Percentiles rank a stretch among this genome's conserved stretches.
These are phyloP conservation scores for Melanostigma gelatinosum DNA, from an alignment of 2,113 vertebrate genomes.

Conservation along the genomic window DNA sequence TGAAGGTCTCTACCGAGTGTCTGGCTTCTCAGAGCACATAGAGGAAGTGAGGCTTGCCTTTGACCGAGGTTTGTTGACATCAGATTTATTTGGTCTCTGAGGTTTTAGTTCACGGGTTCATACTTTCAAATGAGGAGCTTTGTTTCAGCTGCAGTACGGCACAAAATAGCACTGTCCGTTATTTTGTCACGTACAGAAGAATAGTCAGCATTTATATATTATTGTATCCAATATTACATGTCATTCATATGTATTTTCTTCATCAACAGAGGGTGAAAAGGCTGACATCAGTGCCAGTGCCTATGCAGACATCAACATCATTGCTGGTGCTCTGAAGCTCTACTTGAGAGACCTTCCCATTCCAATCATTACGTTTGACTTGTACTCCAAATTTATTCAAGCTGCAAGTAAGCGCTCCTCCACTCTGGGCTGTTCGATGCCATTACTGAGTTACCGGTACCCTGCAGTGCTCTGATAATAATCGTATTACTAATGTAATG, in stretches of 20 bases:
- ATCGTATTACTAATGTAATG: conserved; percentile 31
- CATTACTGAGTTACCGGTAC: conserved; percentile 3
- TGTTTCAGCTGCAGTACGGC: conserved; percentile 16
- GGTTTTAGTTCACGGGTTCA: conserved; percentile 27
- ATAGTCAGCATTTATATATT: neutral
- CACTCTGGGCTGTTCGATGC: neutral
- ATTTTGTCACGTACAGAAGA: neutral
- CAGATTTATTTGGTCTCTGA: conserved; percentile 28
- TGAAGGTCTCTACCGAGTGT: conserved; percentile 96
- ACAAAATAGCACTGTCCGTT: neutral
- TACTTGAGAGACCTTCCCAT: conserved; percentile 97
- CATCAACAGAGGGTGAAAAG: conserved; percentile 93
- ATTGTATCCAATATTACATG: neutral
- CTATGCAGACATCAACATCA: conserved; percentile 97
- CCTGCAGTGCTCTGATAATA: conserved; percentile 28
- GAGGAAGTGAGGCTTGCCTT: conserved; percentile 96
- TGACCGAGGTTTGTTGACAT: conserved; percentile 89
- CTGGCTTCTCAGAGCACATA: conserved; percentile 96
- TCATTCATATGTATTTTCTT: conserved; percentile 13
- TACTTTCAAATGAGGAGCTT: conserved; percentile 25
- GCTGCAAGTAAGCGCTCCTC: conserved; percentile 90
- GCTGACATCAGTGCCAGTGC: conserved; percentile 91
- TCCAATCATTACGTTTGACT: conserved; percentile 95
- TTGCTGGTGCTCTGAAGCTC: conserved; percentile 95
- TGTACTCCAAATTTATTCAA: conserved; percentile 96